Conservation (phyloP, 2,113 vertebrate genomes). For the Nothobranchius kuhntae region DNA sequence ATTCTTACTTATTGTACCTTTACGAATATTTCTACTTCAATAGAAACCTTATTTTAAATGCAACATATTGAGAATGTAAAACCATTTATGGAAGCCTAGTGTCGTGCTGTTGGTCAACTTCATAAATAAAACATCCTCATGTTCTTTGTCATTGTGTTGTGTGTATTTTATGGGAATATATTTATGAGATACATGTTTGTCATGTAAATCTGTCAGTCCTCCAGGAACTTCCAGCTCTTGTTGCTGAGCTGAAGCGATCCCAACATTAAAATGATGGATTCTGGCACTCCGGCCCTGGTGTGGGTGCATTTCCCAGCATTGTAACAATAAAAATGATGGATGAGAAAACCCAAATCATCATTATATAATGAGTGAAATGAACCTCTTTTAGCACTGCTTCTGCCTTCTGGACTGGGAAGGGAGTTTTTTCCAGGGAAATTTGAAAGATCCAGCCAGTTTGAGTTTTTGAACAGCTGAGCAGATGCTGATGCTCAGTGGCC, state of each 20-base stretch:
- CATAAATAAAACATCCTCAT: no score
- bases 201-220: not conserved
- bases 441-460: slow-evolving; percentile 1
- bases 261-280: slow-evolving; percentile 47
- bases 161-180: not conserved
- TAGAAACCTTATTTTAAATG: no score
- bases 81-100: no score
- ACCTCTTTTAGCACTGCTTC: slow-evolving; percentile 23
- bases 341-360: slow-evolving; percentile 29
- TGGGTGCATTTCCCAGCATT: slow-evolving; percentile 53
- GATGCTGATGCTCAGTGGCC: no score
- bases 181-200: not conserved
- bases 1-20: no score
- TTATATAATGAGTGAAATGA: slow-evolving; percentile 40
- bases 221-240: not conserved
- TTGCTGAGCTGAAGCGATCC: slow-evolving; percentile 17
- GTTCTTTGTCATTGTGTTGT: no score
- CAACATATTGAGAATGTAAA: no score
- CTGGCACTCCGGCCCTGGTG: slow-evolving; percentile 7
- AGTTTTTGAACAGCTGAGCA: not conserved
- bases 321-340: slow-evolving; percentile 53
- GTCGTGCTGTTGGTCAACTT: no score
- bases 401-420: slow-evolving; percentile 3
- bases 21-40: no score
- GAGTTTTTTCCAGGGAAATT: slow-evolving; percentile 1